These are phyloP conservation scores for Triplophysa siluroides DNA, from an alignment of 2,113 vertebrate species.

Conservation along the genomic window DNA sequence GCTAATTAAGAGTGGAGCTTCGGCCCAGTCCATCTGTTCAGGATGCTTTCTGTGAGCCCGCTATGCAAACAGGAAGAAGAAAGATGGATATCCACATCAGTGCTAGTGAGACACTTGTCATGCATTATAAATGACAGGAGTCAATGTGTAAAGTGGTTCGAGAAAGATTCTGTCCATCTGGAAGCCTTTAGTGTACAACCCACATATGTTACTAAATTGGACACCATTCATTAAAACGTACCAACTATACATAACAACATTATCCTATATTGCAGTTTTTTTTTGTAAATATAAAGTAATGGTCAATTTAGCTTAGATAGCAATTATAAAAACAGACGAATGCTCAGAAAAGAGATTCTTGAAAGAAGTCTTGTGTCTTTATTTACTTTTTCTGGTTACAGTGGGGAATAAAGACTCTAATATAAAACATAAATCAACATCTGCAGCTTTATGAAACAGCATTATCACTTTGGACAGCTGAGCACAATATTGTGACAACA, in stretches of 20 bases:
- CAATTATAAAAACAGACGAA: background rate
- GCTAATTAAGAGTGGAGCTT: constrained; percentile 43
- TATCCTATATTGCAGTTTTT: background rate
- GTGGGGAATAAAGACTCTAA: constrained; percentile 59
- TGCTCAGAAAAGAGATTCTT: constrained; percentile 12
- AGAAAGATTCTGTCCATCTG: constrained; percentile 24
- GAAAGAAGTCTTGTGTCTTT: constrained; percentile 58
- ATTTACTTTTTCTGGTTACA: constrained; percentile 50
- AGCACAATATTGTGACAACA: constrained; percentile 15
- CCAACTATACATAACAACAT: background rate
- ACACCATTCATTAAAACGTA: background rate
- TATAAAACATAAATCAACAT: constrained; percentile 53
- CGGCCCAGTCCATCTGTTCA: constrained; percentile 52
- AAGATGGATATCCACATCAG: constrained; percentile 31
- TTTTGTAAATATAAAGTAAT: no score
- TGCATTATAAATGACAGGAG: constrained; percentile 25
- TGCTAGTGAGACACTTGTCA: background rate
- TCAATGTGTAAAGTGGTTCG: constrained; percentile 1
- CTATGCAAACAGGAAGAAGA: constrained; percentile 24
- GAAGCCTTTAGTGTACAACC: background rate
- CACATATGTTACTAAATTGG: background rate
- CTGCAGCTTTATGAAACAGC: constrained; percentile 50
- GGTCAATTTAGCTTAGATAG: no score
- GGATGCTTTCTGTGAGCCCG: constrained; percentile 23
- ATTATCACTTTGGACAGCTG: constrained; percentile 25